These are phyloP conservation scores for Plecturocebus donacophilus DNA, from an alignment of 2,113 vertebrate genomes.

Conservation along the genomic window DNA sequence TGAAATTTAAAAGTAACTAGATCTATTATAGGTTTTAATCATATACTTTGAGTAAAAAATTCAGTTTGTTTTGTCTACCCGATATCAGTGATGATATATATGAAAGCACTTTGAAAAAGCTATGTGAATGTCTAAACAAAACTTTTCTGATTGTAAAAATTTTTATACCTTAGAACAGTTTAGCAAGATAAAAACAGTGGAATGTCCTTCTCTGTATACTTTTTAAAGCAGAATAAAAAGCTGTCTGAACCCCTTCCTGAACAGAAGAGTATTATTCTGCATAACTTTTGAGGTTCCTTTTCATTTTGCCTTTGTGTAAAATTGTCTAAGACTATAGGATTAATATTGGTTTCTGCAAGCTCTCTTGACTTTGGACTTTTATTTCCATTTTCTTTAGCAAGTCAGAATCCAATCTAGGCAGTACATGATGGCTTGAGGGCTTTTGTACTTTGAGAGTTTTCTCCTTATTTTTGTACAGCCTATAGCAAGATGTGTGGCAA, in stretches of 20 bases:
- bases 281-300: background rate
- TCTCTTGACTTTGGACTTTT: conserved; percentile 32
- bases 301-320: background rate
- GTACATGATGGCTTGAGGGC: background rate
- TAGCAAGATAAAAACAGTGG: background rate
- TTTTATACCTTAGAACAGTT: background rate
- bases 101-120: background rate
- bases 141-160: conserved; percentile 3
- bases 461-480: background rate
- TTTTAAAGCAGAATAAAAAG: background rate
- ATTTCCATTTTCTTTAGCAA: conserved; percentile 33
- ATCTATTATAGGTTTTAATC: background rate
- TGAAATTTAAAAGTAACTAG: conserved; percentile 20
- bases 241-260: background rate
- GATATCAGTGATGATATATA: background rate
- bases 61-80: background rate
- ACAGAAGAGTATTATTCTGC: background rate
- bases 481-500: background rate
- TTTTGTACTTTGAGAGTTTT: background rate
- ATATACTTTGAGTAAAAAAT: background rate
- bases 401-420: background rate
- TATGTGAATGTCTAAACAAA: background rate
- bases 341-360: conserved; percentile 20
- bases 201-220: background rate
- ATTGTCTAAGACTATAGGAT: background rate